Conservation (phyloP, 2,113 vertebrate species). For the Tachuris rubrigastra region DNA sequence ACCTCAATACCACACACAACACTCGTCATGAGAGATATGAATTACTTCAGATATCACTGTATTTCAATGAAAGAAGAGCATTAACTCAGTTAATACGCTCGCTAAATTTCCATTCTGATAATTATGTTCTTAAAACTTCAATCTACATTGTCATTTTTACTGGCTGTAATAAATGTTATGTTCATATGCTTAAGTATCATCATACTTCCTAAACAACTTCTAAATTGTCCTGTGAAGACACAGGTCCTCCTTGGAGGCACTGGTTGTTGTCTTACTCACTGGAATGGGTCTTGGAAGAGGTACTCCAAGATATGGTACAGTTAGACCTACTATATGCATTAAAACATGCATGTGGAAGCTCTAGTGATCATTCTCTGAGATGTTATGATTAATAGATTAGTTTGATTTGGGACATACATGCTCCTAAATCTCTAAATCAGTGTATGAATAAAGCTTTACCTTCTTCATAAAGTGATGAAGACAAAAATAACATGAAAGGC, state of each 20-base stretch:
- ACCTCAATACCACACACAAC: background rate
- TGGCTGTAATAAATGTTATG: background rate
- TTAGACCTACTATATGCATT: background rate
- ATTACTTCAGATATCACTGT: background rate
- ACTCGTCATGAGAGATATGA: background rate
- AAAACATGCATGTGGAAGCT: background rate
- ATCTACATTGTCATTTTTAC: background rate
- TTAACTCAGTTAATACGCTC: background rate
- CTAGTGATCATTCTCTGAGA: background rate
- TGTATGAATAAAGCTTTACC: background rate
- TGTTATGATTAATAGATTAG: background rate
- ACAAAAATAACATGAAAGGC: background rate
- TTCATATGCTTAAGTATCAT: background rate
- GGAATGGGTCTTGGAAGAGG: background rate
- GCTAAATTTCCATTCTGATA: background rate
- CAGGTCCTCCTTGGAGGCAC: background rate
- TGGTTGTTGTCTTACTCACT: background rate
- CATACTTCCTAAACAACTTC: background rate
- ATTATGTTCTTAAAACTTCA: background rate
- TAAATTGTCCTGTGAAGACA: background rate
- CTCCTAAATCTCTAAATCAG: background rate
- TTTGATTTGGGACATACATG: background rate
- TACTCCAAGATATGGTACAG: background rate
- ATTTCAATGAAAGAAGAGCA: background rate
- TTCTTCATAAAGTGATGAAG: background rate